Evolutionary conservation across 1,140 invertebrate species (phyloP).

Genomic region (Drosophila mauritiana): DNA sequence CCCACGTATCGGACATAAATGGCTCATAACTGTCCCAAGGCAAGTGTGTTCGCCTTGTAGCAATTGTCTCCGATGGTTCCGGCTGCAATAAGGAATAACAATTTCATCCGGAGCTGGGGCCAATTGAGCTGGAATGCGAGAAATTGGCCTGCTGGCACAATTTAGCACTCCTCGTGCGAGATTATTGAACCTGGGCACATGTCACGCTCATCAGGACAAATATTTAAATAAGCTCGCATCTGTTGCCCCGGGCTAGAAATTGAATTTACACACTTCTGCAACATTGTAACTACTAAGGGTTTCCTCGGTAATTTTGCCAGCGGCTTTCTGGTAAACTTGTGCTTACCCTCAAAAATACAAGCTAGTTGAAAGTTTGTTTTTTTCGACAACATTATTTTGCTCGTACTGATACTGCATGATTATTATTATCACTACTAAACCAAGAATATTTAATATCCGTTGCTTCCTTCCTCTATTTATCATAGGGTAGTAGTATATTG

Average conservation of each 20-base stretch:
- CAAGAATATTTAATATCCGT: no score
- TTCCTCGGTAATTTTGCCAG: constrained; percentile 51
- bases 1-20: constrained; percentile 55
- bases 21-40: constrained; percentile 32
- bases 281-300: constrained; percentile 20
- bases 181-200: constrained; percentile 43
- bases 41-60: constrained; percentile 39
- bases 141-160: constrained; percentile 12
- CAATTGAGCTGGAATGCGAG: constrained; percentile 36
- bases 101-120: constrained; percentile 34
- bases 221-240: constrained; percentile 48
- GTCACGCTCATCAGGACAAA: constrained; percentile 40
- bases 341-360: background rate
- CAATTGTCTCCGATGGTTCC: constrained; percentile 59
- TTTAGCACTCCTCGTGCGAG: background rate
- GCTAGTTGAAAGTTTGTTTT: background rate
- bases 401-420: no score
- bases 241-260: constrained; percentile 6
- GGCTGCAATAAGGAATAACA: constrained; percentile 45
- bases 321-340: constrained; percentile 51
- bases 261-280: background rate
- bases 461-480: no score
- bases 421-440: no score
- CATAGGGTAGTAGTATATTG: background rate
- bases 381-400: constrained; percentile 2